Percentiles rank a stretch among this genome's conserved stretches.
These are phyloP conservation scores for rat (Rattus norvegicus) DNA, from an alignment of 2,113 vertebrate species.

Conservation along the genomic window DNA sequence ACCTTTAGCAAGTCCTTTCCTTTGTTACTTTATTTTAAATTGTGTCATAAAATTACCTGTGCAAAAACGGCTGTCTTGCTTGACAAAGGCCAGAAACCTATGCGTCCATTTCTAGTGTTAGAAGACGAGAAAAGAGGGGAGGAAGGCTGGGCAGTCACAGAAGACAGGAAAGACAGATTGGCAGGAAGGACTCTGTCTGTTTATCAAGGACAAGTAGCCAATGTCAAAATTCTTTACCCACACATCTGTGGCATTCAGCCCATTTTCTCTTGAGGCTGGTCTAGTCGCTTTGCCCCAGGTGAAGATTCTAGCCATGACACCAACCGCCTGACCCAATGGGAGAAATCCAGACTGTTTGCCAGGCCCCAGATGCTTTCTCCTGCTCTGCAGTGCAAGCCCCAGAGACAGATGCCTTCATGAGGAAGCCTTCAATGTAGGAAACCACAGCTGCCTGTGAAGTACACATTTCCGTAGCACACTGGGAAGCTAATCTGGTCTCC, in stretches of 20 bases:
- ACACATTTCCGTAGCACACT: conserved; percentile 83
- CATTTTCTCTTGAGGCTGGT: conserved; percentile 30
- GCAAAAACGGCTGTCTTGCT: neutral
- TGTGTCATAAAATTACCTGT: neutral
- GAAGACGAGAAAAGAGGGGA: neutral
- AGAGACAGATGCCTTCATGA: conserved; percentile 68
- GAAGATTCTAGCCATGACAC: neutral
- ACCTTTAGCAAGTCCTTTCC: neutral
- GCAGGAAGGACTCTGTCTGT: neutral
- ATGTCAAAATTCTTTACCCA: neutral
- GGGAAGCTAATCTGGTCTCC: conserved; percentile 85
- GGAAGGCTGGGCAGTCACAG: neutral
- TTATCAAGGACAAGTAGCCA: neutral
- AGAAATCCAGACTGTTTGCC: neutral
- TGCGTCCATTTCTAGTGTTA: neutral
- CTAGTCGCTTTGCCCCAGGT: conserved; percentile 18
- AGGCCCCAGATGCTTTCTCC: conserved; percentile 13
- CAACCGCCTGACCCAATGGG: neutral
- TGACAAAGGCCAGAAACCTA: neutral
- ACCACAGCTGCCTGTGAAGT: conserved; percentile 84
- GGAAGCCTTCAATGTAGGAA: conserved; percentile 82
- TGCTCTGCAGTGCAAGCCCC: conserved; percentile 42
- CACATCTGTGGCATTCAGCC: neutral
- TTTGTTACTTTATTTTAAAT: neutral
- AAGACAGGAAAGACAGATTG: neutral